Evolutionary conservation across 2,113 vertebrate species (phyloP).

Genomic region (Crotophaga sulcirostris): DNA sequence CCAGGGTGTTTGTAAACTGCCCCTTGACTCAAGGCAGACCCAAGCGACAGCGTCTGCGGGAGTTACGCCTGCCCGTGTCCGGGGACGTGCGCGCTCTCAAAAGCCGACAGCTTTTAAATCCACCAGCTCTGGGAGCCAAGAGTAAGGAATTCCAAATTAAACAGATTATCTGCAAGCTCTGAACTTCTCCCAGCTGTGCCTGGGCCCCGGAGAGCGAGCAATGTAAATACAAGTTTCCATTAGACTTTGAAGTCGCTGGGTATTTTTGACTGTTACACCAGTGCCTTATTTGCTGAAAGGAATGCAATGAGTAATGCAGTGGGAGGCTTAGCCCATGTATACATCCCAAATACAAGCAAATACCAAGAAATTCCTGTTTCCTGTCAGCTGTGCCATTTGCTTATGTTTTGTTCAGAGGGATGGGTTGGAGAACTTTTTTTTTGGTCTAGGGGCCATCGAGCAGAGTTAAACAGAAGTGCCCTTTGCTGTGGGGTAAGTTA

Average conservation of each 20-base stretch:
- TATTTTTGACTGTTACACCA: slow-evolving; percentile 20
- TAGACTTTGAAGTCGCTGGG: background rate
- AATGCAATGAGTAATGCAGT: background rate
- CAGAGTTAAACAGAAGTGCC: background rate
- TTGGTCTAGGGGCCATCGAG: background rate
- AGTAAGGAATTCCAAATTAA: slow-evolving; percentile 45
- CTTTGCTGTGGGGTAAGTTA: background rate
- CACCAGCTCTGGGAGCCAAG: background rate
- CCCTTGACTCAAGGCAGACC: background rate
- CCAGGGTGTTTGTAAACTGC: background rate
- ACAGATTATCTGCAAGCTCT: slow-evolving; percentile 10
- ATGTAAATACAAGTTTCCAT: background rate
- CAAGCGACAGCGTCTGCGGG: background rate
- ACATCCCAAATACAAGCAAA: background rate
- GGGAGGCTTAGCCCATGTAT: background rate
- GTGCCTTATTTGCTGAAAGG: background rate
- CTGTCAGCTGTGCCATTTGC: background rate
- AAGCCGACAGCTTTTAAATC: background rate
- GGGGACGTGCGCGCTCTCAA: background rate
- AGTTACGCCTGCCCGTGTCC: background rate
- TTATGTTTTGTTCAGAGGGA: background rate
- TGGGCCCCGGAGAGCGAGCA: background rate
- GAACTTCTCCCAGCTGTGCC: slow-evolving; percentile 18
- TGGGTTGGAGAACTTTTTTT: background rate
- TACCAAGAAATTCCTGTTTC: background rate